These are phyloP conservation scores for Lepidothrix coronata DNA, from an alignment of 2,113 vertebrate species.

Conservation along the genomic window DNA sequence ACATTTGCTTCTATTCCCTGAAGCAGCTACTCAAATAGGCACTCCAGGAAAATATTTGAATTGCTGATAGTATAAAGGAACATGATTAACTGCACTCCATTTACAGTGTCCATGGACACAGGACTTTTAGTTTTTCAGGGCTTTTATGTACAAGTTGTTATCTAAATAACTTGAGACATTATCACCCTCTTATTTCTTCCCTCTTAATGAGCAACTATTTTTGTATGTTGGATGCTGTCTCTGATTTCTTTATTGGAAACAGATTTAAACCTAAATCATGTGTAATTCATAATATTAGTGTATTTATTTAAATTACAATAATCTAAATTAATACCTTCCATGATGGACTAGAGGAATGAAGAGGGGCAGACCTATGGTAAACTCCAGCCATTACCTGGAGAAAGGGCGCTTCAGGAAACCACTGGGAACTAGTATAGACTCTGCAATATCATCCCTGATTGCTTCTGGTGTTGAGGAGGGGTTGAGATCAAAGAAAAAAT, in stretches of 20 bases:
- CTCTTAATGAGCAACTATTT: neutral
- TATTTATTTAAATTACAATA: neutral
- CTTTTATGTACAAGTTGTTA: neutral
- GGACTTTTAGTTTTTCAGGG: neutral
- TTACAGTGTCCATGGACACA: neutral
- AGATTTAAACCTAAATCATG: neutral
- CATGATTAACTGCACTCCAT: neutral
- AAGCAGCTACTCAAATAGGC: neutral
- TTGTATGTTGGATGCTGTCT: neutral
- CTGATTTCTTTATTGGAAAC: neutral
- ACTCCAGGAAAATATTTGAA: neutral
- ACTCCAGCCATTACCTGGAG: neutral
- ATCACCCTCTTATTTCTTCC: neutral
- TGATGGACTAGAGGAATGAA: neutral
- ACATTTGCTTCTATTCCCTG: slow-evolving; percentile 21
- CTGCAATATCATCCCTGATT: neutral
- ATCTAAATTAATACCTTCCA: neutral
- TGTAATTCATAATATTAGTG: neutral
- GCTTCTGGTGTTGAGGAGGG: neutral
- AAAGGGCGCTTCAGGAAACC: neutral
- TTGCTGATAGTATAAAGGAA: neutral
- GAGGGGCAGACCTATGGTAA: neutral
- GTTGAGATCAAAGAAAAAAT: neutral
- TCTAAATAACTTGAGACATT: neutral
- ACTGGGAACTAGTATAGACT: neutral